Evolutionary conservation across 2,888 invertebrate species (phyloP).

Genomic region (Eueremaeus valkanovi): DNA sequence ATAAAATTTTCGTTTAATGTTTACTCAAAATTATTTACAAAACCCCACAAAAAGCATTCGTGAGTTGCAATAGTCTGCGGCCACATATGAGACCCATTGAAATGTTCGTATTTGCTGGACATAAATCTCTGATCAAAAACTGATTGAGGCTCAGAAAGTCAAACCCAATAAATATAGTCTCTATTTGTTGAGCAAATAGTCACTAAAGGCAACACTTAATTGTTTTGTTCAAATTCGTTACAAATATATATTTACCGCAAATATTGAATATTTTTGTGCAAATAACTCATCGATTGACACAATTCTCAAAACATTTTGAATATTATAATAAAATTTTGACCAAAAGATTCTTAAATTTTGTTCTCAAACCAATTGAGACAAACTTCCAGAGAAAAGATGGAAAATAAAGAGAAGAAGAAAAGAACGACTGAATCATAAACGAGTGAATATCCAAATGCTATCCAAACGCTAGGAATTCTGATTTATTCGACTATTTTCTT

Average conservation of each 20-base stretch:
- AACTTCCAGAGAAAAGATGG: not conserved
- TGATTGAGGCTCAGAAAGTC: not conserved
- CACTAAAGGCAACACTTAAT: not conserved
- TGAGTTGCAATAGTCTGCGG: not conserved
- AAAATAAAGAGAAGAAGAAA: not conserved
- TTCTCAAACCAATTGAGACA: not conserved
- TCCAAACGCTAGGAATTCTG: too few species aligned
- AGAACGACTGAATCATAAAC: too few species aligned
- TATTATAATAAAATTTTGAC: not conserved
- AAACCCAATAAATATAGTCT: conserved; percentile 13
- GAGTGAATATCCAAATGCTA: too few species aligned
- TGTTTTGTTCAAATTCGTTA: conserved; percentile 5
- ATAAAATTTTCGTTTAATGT: not conserved
- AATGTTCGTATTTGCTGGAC: not conserved
- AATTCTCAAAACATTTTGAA: not conserved
- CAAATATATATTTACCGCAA: conserved; percentile 6
- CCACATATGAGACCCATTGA: not conserved
- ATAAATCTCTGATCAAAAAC: conserved; percentile 12
- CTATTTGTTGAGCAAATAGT: conserved; percentile 14
- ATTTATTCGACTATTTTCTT: too few species aligned
- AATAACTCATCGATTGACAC: conserved; percentile 12
- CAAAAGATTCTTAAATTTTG: not conserved
- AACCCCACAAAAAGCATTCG: conserved; percentile 4
- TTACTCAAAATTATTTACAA: conserved; percentile 6
- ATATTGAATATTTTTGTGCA: conserved; percentile 9